Percentiles rank a stretch among this genome's conserved stretches.
Conservation (phyloP, 2,797 vertebrate species). For the Rhincodon typus region DNA sequence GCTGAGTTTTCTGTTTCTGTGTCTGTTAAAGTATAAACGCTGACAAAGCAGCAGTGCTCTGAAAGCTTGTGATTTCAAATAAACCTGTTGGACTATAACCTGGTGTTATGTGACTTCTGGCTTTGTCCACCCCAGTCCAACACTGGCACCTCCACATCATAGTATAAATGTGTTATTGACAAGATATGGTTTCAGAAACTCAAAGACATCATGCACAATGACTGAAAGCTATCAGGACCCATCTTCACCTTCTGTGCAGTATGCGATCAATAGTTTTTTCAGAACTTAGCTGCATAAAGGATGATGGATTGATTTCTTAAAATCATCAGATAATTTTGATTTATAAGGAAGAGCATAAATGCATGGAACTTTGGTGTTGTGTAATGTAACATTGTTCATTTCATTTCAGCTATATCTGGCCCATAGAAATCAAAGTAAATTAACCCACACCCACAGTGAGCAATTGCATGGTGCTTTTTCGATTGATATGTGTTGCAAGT, state of each 20-base stretch:
- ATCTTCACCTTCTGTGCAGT: neutral
- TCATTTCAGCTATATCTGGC: neutral
- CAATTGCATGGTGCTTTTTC: neutral
- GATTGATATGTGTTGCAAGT: neutral
- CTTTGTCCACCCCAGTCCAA: too few relatives aligned
- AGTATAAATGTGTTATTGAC: neutral
- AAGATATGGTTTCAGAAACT: neutral
- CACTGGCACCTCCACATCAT: neutral
- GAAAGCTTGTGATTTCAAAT: too few relatives aligned
- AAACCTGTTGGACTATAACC: too few relatives aligned
- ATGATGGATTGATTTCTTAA: slow-evolving; percentile 16
- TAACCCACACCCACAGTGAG: neutral
- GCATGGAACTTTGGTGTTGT: neutral
- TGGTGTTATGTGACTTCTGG: too few relatives aligned
- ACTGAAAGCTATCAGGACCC: slow-evolving; percentile 8
- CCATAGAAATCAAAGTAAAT: neutral
- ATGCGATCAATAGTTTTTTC: neutral
- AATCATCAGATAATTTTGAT: slow-evolving; percentile 1
- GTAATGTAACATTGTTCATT: too few relatives aligned
- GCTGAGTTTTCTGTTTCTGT: too few relatives aligned
- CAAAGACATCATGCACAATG: neutral
- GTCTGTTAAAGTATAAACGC: too few relatives aligned
- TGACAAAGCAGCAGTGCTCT: too few relatives aligned
- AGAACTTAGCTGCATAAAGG: neutral
- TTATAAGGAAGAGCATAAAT: neutral